phyloP scores from a whole-genome alignment of 2,113 vertebrate genomes.

The Fulmarus glacialis region DNA sequence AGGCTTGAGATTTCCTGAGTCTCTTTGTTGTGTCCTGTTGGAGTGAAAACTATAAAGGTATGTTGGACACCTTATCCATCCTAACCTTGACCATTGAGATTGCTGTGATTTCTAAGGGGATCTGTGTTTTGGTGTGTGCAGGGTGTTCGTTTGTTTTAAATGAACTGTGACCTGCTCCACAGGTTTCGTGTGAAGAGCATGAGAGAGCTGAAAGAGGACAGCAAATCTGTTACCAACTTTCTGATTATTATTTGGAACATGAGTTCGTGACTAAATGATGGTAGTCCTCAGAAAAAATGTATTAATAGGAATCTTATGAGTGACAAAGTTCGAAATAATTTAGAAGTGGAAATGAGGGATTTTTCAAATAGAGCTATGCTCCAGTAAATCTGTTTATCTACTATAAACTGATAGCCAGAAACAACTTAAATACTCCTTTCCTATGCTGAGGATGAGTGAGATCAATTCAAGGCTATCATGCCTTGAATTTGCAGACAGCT shows the following conservation, averaged over 20 bases:
- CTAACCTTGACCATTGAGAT: not conserved
- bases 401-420: not conserved
- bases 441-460: not conserved
- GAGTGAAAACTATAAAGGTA: not conserved
- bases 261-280: not conserved
- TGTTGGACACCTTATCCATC: not conserved
- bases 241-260: not conserved
- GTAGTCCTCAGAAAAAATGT: not conserved
- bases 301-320: not conserved
- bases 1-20: not conserved
- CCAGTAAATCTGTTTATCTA: not conserved
- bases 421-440: not conserved
- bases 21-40: not conserved
- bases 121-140: not conserved
- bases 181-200: not conserved
- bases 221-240: not conserved
- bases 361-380: not conserved
- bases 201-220: not conserved
- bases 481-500: conserved; percentile 5
- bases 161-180: not conserved
- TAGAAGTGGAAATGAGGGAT: not conserved
- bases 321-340: not conserved
- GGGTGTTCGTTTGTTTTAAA: not conserved
- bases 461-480: not conserved
- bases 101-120: not conserved